These are phyloP conservation scores for Meteorus sp. DNA, from an alignment of 1,140 invertebrate genomes.

Conservation along the genomic window DNA sequence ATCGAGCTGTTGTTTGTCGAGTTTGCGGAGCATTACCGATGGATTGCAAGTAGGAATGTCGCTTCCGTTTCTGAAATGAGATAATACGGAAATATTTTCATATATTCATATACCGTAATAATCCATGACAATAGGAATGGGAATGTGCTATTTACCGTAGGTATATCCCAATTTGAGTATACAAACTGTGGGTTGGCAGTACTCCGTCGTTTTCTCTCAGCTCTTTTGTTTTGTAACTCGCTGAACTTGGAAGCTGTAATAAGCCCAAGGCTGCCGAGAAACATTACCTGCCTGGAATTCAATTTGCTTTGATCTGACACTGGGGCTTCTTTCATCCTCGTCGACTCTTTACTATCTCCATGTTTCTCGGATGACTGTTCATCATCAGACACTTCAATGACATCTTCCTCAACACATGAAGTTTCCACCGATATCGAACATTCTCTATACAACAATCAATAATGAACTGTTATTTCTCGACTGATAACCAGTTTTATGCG, in stretches of 20 bases:
- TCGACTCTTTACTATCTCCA: slow-evolving; percentile 25
- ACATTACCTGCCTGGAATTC: slow-evolving; percentile 36
- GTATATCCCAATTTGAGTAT: slow-evolving; percentile 54
- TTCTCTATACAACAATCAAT: slow-evolving; percentile 29
- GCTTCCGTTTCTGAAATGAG: slow-evolving; percentile 56
- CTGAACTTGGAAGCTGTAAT: slow-evolving; percentile 51
- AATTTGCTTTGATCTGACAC: slow-evolving; percentile 24
- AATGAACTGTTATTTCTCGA: slow-evolving; percentile 5
- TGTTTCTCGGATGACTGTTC: slow-evolving; percentile 35
- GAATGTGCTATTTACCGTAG: slow-evolving; percentile 37
- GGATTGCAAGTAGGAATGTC: slow-evolving; percentile 53
- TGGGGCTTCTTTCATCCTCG: neutral
- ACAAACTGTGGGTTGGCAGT: slow-evolving; percentile 63
- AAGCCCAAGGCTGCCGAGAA: slow-evolving; percentile 53
- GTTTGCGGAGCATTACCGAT: slow-evolving; percentile 58
- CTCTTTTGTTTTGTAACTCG: slow-evolving; percentile 59
- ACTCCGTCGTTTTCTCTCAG: slow-evolving; percentile 60
- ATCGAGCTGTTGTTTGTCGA: slow-evolving; percentile 53
- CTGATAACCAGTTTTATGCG: neutral
- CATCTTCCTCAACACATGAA: slow-evolving; percentile 42
- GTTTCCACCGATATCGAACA: slow-evolving; percentile 39
- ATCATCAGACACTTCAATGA: slow-evolving; percentile 42
- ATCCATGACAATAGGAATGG: neutral
- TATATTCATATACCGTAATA: slow-evolving; percentile 18
- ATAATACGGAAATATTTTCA: slow-evolving; percentile 20